These are phyloP conservation scores for Crematogaster levior DNA, from an alignment of 2,888 invertebrate species.

Conservation along the genomic window DNA sequence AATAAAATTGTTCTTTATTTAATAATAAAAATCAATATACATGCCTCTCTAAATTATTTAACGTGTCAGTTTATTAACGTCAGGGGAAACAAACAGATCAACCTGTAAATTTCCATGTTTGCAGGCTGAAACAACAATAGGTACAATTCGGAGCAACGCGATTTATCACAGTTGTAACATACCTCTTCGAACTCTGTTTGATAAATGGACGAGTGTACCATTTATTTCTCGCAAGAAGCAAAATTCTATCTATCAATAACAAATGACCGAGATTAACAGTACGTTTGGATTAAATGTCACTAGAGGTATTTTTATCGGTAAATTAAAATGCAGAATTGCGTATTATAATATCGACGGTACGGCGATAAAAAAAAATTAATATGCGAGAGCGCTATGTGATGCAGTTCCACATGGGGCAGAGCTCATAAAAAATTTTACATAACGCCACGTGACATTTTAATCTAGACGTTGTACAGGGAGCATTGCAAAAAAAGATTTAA, in stretches of 20 bases:
- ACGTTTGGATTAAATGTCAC: slow-evolving; percentile 22
- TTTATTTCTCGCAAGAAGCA: slow-evolving; percentile 34
- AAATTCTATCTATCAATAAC: slow-evolving; percentile 38
- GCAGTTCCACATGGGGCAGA: not conserved
- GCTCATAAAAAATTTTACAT: slow-evolving; percentile 11
- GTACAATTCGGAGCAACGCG: slow-evolving; percentile 19
- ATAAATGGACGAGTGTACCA: slow-evolving; percentile 30
- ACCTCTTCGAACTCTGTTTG: slow-evolving; percentile 35
- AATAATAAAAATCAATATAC: slow-evolving; percentile 50
- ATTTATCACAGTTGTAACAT: slow-evolving; percentile 42
- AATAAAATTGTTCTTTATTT: slow-evolving; percentile 41
- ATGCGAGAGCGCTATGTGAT: not conserved
- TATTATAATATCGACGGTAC: not conserved
- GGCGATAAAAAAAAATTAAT: not conserved
- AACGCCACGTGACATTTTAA: slow-evolving; percentile 26
- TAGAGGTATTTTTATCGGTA: not conserved
- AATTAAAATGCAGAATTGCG: not conserved
- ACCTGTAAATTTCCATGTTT: slow-evolving; percentile 41
- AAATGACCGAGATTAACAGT: slow-evolving; percentile 24
- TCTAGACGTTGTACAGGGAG: not conserved
- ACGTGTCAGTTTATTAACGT: slow-evolving; percentile 40
- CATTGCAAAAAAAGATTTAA: slow-evolving; percentile 41
- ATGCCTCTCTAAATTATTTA: slow-evolving; percentile 41
- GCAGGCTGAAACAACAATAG: slow-evolving; percentile 29
- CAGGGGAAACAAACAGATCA: slow-evolving; percentile 31